Percentiles rank a stretch among this genome's conserved stretches.
Conservation (phyloP, 2,888 invertebrate species). For the Tachina lurida region DNA sequence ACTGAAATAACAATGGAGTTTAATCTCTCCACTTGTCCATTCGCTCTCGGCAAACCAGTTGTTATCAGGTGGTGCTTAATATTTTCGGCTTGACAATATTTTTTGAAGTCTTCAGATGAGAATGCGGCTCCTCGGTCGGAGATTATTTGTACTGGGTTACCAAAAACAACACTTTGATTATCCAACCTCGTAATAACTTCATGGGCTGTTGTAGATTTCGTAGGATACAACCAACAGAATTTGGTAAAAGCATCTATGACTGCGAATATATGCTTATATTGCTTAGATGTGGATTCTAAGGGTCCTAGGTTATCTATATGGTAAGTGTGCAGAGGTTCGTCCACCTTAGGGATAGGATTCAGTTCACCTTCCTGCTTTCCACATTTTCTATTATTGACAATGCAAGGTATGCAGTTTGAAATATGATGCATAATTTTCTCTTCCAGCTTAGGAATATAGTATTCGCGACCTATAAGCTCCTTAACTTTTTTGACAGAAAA, state of each 20-base stretch:
- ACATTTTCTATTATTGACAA: constrained; percentile 50
- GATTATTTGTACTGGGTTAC: constrained; percentile 78
- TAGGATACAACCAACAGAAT: constrained; percentile 52
- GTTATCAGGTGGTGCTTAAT: constrained; percentile 54
- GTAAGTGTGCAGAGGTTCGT: constrained; percentile 53
- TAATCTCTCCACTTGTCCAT: constrained; percentile 63
- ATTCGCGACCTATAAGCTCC: constrained; percentile 50
- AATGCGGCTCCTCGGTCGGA: constrained; percentile 79
- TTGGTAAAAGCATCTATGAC: constrained; percentile 62
- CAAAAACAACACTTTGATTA: constrained; percentile 76
- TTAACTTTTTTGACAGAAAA: constrained; percentile 61
- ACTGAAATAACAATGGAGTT: constrained; percentile 46
- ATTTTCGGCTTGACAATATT: constrained; percentile 77
- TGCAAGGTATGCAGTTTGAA: constrained; percentile 55
- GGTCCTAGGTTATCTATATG: constrained; percentile 54
- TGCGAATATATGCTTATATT: constrained; percentile 65
- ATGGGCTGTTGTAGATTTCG: constrained; percentile 21
- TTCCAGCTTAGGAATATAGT: constrained; percentile 61
- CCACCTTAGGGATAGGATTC: constrained; percentile 60
- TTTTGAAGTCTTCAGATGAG: constrained; percentile 73
- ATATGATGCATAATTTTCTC: constrained; percentile 61
- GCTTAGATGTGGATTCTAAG: constrained; percentile 35
- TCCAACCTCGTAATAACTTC: constrained; percentile 26
- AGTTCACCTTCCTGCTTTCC: constrained; percentile 63
- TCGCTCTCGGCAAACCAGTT: constrained; percentile 59